A percentile compares a stretch with the other conserved stretches of the same genome.
Evolutionary conservation across 2,888 invertebrate species (phyloP).

Genomic region (Xylophagus ater): DNA sequence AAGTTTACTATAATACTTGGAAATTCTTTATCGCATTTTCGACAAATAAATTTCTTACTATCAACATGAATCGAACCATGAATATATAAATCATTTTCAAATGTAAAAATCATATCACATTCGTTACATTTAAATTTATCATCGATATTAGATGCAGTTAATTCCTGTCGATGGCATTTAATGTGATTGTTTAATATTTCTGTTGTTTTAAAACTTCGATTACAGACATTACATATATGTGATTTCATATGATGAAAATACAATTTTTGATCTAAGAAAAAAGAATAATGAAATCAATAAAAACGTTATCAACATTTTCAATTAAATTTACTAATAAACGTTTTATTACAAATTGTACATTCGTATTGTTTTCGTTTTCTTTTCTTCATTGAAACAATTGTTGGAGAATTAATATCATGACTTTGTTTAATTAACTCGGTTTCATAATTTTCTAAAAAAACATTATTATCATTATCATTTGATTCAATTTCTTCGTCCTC

Average conservation of each 20-base stretch:
- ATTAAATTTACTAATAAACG: constrained; percentile 7
- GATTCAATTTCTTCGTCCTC: too few species aligned
- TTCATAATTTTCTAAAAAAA: neutral
- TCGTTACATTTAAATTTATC: constrained; percentile 31
- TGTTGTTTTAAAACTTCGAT: constrained; percentile 3
- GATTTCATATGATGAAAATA: constrained; percentile 6
- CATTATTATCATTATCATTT: neutral
- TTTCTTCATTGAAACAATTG: neutral
- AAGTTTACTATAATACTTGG: constrained; percentile 30
- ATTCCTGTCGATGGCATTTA: constrained; percentile 5
- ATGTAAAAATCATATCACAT: constrained; percentile 41
- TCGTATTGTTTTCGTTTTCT: neutral
- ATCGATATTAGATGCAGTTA: neutral
- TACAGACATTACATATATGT: constrained; percentile 9
- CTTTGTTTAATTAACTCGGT: neutral
- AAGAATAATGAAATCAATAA: neutral
- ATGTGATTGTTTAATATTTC: constrained; percentile 11
- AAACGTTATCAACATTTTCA: too few species aligned
- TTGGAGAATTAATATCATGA: neutral
- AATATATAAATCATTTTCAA: constrained; percentile 41
- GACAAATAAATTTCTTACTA: constrained; percentile 38
- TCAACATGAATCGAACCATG: constrained; percentile 41
- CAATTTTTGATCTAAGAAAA: neutral
- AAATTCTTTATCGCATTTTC: constrained; percentile 43
- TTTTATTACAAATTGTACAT: constrained; percentile 10